Evolutionary conservation across 2,797 vertebrate species (phyloP), one percentile per base, ranked within the genome.

Genomic region (Zalophus californianus): DNA sequence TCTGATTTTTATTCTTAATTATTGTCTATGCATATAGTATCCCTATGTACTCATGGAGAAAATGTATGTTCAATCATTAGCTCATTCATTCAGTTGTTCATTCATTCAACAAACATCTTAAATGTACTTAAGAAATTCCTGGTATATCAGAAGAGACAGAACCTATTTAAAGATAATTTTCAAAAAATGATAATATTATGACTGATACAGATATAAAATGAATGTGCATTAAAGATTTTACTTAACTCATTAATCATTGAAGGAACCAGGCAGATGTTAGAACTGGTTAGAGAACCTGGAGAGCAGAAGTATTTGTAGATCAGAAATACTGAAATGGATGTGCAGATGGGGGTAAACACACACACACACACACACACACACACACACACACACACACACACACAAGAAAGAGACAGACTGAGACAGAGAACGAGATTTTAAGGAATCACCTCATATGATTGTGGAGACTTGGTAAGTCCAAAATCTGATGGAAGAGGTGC

Each of bases 271-370:
- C 77, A 90, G 48, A 77, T 88, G 12, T 80, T 79, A 92, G 77
- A 94, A 68, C 9, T 29, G 14, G 60, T 5, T 18, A 84, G 56
- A 66, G 20, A 86, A 73, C 80, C 54, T 88, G 7, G 50, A 41
- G 54, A 91, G 48, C 18, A 79, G 29, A 96, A 83, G 80, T 16
- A 32, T 94, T 86, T 91, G 35, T 92, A 70, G 16, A 62, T 56
- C 44, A 94, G 60, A 41, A 91, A 80, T 93, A 91, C 18, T 73
- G 27, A 96, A 96, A 64, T 91, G 64, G 64, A 86, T 93, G 12
- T 91, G 23, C 14, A 77, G 23, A 87, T 82, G 6, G 21, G 54
- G 29, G 7, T 56, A 85, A 68, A 72, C 38, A 68, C n/a, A 50
- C 44, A 73, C 41, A 20, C 29, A 35, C 2, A 60, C n/a, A 21